Evolutionary conservation across 2,888 invertebrate species (phyloP).

Genomic region (Drosophila mayaguana): DNA sequence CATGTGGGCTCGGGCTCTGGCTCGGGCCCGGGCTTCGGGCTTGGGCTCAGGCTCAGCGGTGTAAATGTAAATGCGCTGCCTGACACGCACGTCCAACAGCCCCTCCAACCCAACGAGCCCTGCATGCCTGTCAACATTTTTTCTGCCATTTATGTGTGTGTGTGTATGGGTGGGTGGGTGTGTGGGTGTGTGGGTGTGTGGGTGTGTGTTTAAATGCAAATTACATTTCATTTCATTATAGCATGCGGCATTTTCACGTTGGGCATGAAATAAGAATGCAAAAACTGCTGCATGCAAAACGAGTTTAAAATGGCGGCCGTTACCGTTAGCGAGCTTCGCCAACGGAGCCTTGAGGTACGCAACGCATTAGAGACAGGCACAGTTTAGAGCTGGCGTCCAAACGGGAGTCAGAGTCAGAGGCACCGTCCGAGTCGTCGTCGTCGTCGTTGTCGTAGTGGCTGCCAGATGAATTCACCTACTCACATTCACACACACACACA

Average conservation of each 20-base stretch:
- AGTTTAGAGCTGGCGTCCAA: slow-evolving; percentile 38
- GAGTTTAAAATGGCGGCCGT: slow-evolving; percentile 77
- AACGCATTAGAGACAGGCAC: slow-evolving; percentile 63
- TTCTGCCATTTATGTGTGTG: slow-evolving; percentile 22
- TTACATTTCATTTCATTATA: slow-evolving; percentile 78
- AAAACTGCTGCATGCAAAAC: slow-evolving; percentile 66
- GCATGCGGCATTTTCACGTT: slow-evolving; percentile 71
- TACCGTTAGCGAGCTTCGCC: slow-evolving; percentile 62
- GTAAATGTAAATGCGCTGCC: slow-evolving; percentile 63
- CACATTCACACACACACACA: slow-evolving; percentile 14
- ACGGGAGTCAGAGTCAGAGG: slow-evolving; percentile 19
- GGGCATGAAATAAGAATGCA: slow-evolving; percentile 68
- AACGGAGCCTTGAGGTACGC: slow-evolving; percentile 64
- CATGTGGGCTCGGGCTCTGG: slow-evolving; percentile 56
- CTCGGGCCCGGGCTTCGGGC: slow-evolving; percentile 9
- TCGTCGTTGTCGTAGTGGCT: slow-evolving; percentile 26
- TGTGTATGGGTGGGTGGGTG: slow-evolving; percentile 9
- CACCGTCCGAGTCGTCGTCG: slow-evolving; percentile 17
- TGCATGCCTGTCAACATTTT: slow-evolving; percentile 32
- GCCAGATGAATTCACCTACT: slow-evolving; percentile 45
- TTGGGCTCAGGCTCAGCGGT: slow-evolving; percentile 23
- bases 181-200: slow-evolving; percentile 21
- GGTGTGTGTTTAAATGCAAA: slow-evolving; percentile 74
- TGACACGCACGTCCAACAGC: slow-evolving; percentile 56
- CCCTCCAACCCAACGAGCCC: slow-evolving; percentile 8